phyloP scores from a whole-genome alignment of 2,888 invertebrate species.

The Pherbina coryleti region DNA sequence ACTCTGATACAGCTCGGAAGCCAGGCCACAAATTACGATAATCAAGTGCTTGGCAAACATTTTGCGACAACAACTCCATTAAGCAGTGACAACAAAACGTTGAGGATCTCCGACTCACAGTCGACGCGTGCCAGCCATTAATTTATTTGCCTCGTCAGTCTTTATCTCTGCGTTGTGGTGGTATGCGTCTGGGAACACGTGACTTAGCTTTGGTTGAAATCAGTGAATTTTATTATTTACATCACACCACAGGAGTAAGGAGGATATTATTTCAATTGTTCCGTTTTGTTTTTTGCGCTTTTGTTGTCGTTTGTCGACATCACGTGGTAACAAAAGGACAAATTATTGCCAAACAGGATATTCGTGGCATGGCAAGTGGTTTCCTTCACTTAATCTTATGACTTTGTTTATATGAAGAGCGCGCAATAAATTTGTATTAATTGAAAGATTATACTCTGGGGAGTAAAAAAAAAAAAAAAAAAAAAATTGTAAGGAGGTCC shows the following conservation, averaged over 20 bases:
- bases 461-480: background rate
- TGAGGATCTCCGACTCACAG: background rate
- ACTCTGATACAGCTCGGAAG: background rate
- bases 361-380: conserved; percentile 27
- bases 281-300: conserved; percentile 19
- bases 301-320: conserved; percentile 10
- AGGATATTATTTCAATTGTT: conserved; percentile 35
- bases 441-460: conserved; percentile 28
- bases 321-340: conserved; percentile 34
- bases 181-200: conserved; percentile 22
- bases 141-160: conserved; percentile 57
- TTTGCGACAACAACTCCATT: conserved; percentile 36
- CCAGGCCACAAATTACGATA: conserved; percentile 36
- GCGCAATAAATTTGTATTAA: conserved; percentile 33
- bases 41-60: conserved; percentile 38
- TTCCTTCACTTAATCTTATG: conserved; percentile 24
- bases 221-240: conserved; percentile 64
- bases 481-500: background rate
- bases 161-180: conserved; percentile 15
- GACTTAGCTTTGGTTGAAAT: conserved; percentile 53
- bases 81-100: conserved; percentile 9
- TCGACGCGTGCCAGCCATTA: conserved; percentile 65
- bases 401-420: conserved; percentile 11
- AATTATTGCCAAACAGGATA: conserved; percentile 31
- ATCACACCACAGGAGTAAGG: conserved; percentile 44